These are phyloP conservation scores for Gortyna flavago DNA, from an alignment of 2,888 invertebrate species.

Conservation along the genomic window DNA sequence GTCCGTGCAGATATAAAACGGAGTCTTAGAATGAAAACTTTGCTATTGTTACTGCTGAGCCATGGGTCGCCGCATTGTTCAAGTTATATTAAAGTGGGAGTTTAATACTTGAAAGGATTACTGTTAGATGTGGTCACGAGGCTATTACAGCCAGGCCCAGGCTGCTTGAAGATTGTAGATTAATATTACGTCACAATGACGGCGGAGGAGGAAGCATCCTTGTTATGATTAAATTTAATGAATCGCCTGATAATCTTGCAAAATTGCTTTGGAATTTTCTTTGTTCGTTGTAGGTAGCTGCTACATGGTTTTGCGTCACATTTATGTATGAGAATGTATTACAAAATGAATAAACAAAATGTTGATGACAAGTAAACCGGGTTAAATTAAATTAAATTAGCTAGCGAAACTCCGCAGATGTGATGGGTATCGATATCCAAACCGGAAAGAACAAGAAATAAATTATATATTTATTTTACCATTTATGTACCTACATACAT, in stretches of 20 bases:
- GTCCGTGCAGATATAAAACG: constrained; percentile 81
- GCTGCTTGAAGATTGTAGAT: constrained; percentile 73
- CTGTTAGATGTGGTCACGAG: constrained; percentile 81
- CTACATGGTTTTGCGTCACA: constrained; percentile 2
- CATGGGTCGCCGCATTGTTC: constrained; percentile 85
- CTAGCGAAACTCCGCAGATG: not conserved
- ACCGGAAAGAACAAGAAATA: not conserved
- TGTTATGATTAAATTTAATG: constrained; percentile 69
- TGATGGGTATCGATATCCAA: not conserved
- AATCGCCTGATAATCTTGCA: constrained; percentile 62
- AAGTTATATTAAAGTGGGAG: constrained; percentile 86
- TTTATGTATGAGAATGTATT: constrained; percentile 2
- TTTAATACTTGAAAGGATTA: constrained; percentile 87
- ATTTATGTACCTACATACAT: too few species aligned
- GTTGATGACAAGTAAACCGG: not conserved
- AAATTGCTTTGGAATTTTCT: constrained; percentile 52
- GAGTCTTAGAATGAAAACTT: constrained; percentile 86
- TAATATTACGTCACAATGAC: constrained; percentile 74
- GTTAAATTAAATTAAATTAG: not conserved
- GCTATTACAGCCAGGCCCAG: constrained; percentile 73
- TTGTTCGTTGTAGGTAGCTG: constrained; percentile 30
- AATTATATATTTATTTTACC: too few species aligned
- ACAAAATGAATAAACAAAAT: not conserved
- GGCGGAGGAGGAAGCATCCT: constrained; percentile 54
- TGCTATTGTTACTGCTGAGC: constrained; percentile 84